Base-by-base conservation (phyloP, 2,888 invertebrate genomes). In the Macroteleia sp. region DNA sequence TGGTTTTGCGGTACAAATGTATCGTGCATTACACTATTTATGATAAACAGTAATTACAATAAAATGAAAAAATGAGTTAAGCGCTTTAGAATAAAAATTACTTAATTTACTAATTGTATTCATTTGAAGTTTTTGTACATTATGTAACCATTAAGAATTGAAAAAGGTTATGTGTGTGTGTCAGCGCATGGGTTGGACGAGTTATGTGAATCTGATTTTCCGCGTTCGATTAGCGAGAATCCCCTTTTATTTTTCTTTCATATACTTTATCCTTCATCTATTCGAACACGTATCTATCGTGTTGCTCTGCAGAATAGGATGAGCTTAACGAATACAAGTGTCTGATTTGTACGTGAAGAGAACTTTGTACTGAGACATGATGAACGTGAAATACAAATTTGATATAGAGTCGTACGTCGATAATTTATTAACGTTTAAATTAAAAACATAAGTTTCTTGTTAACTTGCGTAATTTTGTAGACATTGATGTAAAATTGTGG, bases 171-270 rank as follows among this genome's bases (percentile, higher is more conserved):
- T n/a, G n/a, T n/a, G n/a, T n/a, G n/a, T n/a, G n/a, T n/a, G n/a
- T n/a, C n/a, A n/a, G n/a, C n/a, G n/a, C n/a, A n/a, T n/a, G n/a
- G n/a, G n/a, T n/a, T n/a, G 64, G 74, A 67, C 59, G 80, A 81
- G 79, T 81, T 83, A 86, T 79, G 82, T 77, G 84, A 85, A 85
- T 85, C 84, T 83, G 85, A 85, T 85, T 86, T 86, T 87, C 86
- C 85, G 84, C 82, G 81, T 87, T 86, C 85, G 87, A 87, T 87
- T 87, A 87, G 83, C 81, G 77, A 75, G 77, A 57, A 56, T 67
- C 73, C 52, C 61, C 46, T 62, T 73, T 69, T 30, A 25, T 59
- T 62, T 61, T 62, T 64, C 71, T 71, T 62, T 70, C 52, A 22
- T 44, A 54, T 61, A 61, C 54, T 71, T 71, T 70, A 70, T 70